Evolutionary conservation across 2,888 invertebrate genomes (phyloP), one percentile per base, ranked within the genome.

Genomic region (Ochropacha duplaris): DNA sequence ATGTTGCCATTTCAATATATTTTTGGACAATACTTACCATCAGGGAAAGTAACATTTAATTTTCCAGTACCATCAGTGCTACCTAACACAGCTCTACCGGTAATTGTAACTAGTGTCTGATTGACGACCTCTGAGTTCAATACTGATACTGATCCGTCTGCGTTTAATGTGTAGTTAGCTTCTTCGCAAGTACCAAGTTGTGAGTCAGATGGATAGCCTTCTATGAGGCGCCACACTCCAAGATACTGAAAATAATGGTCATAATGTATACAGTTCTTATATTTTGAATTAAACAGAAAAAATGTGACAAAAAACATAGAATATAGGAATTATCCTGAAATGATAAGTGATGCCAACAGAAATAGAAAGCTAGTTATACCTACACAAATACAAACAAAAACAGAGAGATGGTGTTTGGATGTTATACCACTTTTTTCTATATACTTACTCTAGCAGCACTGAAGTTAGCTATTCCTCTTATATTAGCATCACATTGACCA

Each of bases 11-110:
- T 22, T 3, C n/a, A n/a, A n/a, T n/a, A n/a, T n/a, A n/a, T n/a
- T 24, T 31, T 31, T 12, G 12, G 12, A 31, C 22, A 24, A 50
- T 1, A 73, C 78, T 76, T 65, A 76, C 93, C 83, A 62, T 89
- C 84, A 14, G 87, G 86, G 79, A 95, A 95, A 22, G 93, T 93
- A 82, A 95, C 95, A 1, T 94, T 89, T 0, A 95, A 91, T 14
- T 94, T 89, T 57, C 93, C 95, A 54, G 87, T 90, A 0, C 89
- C 88, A 72, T 95, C 95, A 67, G 94, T 94, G 0, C 94, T 94
- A 14, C 93, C 75, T 0, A 81, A 19, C 6, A 76, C 76, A 19
- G 86, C 87, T 0, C 72, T 67, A 19, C 87, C 88, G 39, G 66
- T 69, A 19, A 83, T 79, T 9, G 72, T 71, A 34, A 63, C 67